phyloP scores from a whole-genome alignment of 30 jellyfish, hydroid and myxozoan species.

The Calvadosia cruxmelitensis region DNA sequence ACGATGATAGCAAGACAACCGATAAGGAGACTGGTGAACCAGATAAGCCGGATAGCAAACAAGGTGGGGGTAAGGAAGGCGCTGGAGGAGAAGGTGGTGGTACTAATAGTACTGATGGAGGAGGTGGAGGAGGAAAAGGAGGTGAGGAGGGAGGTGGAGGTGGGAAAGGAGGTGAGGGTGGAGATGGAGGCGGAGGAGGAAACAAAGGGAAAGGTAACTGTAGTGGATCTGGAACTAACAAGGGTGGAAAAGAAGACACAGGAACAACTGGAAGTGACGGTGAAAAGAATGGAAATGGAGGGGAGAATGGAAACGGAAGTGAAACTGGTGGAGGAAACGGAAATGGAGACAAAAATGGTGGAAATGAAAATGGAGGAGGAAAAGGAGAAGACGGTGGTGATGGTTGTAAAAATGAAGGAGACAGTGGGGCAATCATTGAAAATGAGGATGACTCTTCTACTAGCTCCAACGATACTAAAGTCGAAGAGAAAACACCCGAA shows the following conservation, averaged over 20 bases:
- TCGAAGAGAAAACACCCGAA: background rate
- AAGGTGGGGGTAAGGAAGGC: background rate
- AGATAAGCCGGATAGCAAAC: background rate
- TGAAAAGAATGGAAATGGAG: background rate
- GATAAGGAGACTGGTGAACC: background rate
- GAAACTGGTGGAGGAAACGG: background rate
- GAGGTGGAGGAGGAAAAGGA: background rate
- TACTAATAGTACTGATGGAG: background rate
- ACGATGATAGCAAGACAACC: background rate
- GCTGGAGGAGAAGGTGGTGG: background rate
- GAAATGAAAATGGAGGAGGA: background rate
- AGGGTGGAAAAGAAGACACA: background rate
- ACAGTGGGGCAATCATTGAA: background rate
- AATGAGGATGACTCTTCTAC: background rate
- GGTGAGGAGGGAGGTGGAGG: background rate
- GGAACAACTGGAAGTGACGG: background rate
- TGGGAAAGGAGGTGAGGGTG: background rate
- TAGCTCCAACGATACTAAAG: background rate
- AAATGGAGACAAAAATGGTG: background rate
- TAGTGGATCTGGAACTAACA: too few species aligned
- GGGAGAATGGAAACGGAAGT: background rate
- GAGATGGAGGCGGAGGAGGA: background rate
- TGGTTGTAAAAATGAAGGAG: background rate
- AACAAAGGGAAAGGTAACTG: background rate
- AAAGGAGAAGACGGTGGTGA: background rate